Conservation (phyloP, 1,140 invertebrate genomes). For the Drosophila yakuba region DNA sequence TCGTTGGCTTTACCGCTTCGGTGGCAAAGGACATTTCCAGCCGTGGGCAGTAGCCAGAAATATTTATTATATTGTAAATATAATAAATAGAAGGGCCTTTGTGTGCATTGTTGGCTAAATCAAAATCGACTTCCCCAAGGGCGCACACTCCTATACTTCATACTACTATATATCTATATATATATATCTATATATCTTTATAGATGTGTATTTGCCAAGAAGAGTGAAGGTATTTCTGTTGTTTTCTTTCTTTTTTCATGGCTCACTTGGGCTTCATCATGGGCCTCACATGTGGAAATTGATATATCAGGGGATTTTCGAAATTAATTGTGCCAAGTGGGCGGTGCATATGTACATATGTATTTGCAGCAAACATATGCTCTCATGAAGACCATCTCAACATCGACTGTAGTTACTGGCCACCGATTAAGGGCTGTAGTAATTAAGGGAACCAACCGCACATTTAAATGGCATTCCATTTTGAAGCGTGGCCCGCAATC, state of each 20-base stretch:
- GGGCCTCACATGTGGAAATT: conserved; percentile 41
- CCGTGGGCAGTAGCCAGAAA: conserved; percentile 44
- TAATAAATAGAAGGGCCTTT: conserved; percentile 68
- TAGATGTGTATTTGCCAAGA: too few species aligned
- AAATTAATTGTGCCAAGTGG: conserved; percentile 49
- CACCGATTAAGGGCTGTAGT: neutral
- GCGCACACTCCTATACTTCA: neutral
- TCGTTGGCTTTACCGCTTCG: conserved; percentile 26
- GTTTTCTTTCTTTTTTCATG: conserved; percentile 12
- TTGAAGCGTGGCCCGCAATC: conserved; percentile 8
- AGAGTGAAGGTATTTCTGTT: conserved; percentile 31
- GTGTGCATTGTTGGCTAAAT: conserved; percentile 54
- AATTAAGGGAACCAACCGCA: conserved; percentile 15
- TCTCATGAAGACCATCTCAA: too few species aligned
- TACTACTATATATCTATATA: too few species aligned
- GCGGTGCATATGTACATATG: too few species aligned
- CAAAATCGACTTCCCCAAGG: conserved; percentile 53
- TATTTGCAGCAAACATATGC: too few species aligned
- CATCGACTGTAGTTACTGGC: neutral
- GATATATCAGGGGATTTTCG: conserved; percentile 60
- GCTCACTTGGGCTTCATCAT: too few species aligned
- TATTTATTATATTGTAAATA: conserved; percentile 80
- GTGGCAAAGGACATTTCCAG: conserved; percentile 23
- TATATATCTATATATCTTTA: neutral
- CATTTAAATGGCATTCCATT: conserved; percentile 8